phyloP scores from a whole-genome alignment of 2,888 invertebrate species.

The Dolichomitus sp. region DNA sequence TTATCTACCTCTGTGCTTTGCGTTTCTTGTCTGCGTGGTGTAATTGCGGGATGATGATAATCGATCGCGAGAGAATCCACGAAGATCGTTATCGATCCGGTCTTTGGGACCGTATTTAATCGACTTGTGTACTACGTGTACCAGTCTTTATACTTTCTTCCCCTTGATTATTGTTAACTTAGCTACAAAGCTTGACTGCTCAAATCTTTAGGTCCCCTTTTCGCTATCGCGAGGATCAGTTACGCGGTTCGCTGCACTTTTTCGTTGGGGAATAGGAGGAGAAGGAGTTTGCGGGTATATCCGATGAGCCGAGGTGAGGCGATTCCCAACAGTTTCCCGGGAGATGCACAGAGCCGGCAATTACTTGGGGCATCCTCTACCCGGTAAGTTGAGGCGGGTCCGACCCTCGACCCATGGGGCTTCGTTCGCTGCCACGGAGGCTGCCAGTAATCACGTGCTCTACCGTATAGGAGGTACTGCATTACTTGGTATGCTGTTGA shows the following conservation, averaged over 20 bases:
- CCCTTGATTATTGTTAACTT: constrained; percentile 58
- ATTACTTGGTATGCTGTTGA: constrained; percentile 67
- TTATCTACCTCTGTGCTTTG: constrained; percentile 28
- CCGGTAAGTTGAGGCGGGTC: constrained; percentile 84
- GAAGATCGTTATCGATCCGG: constrained; percentile 59
- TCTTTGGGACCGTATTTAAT: constrained; percentile 62
- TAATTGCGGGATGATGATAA: constrained; percentile 65
- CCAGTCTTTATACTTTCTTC: constrained; percentile 1
- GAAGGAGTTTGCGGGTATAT: constrained; percentile 27
- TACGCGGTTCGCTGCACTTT: constrained; percentile 32
- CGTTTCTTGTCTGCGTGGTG: constrained; percentile 31
- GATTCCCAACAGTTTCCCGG: constrained; percentile 77
- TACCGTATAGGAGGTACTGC: constrained; percentile 77
- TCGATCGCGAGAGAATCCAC: constrained; percentile 55
- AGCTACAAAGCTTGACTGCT: constrained; percentile 19
- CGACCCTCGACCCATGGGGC: constrained; percentile 83
- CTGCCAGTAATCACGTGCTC: constrained; percentile 84
- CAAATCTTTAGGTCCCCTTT: constrained; percentile 18
- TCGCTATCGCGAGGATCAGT: constrained; percentile 37
- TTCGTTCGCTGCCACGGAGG: constrained; percentile 80
- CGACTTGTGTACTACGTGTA: constrained; percentile 47
- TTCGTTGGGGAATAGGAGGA: constrained; percentile 15
- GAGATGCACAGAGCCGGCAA: constrained; percentile 79
- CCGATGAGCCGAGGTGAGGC: constrained; percentile 21
- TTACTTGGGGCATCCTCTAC: constrained; percentile 79